A percentile compares a stretch with the other conserved stretches of the same genome.
Evolutionary conservation across 2,888 invertebrate species (phyloP).

Genomic region (Cephalotes varians): DNA sequence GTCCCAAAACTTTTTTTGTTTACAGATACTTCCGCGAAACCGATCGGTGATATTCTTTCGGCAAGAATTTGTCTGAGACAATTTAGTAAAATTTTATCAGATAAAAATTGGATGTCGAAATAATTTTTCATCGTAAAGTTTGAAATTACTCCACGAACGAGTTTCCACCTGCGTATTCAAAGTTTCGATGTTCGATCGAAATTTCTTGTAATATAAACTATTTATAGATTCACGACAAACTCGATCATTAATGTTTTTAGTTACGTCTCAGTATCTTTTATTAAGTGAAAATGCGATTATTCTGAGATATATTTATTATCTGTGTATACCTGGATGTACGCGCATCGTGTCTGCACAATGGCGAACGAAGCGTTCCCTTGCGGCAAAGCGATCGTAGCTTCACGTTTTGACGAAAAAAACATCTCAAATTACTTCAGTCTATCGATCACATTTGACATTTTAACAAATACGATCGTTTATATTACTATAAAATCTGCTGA

Average conservation of each 20-base stretch:
- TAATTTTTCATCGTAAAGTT: background rate
- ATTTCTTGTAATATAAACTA: background rate
- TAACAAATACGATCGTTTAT: background rate
- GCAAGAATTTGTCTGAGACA: background rate
- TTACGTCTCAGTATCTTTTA: background rate
- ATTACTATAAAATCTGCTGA: background rate
- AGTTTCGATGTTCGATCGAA: background rate
- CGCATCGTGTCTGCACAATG: conserved; percentile 55
- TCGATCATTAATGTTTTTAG: background rate
- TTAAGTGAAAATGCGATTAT: background rate
- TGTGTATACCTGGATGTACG: background rate
- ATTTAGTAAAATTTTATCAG: background rate
- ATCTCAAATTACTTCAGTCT: background rate
- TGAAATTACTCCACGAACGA: background rate
- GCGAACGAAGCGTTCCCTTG: conserved; percentile 52
- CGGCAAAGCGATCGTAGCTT: conserved; percentile 24
- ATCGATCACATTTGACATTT: background rate
- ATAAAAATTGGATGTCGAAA: background rate
- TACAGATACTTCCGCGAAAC: background rate
- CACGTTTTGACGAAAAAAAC: conserved; percentile 6
- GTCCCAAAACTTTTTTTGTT: background rate
- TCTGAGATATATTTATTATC: background rate
- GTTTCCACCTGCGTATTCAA: background rate
- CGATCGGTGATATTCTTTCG: background rate
- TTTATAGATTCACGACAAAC: background rate